Evolutionary conservation across 2,113 vertebrate species (phyloP), one percentile per base, ranked within the genome.

Genomic region (Grus americana): DNA sequence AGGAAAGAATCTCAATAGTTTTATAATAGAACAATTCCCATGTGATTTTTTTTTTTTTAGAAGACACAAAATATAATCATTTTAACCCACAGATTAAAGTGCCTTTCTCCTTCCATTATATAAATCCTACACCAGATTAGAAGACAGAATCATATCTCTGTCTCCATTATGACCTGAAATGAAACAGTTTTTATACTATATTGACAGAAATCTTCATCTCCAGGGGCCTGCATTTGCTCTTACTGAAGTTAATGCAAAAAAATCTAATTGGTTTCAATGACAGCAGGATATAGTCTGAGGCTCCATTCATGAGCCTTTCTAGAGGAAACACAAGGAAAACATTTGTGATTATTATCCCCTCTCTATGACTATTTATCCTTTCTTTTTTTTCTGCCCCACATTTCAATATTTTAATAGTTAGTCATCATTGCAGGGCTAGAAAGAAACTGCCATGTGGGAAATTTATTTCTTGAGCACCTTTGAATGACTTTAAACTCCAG

Each of bases 181-280:
- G 49, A 95, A 95, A 94, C 81, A 79, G 74, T 26, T 94, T 96
- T 92, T 92, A 74, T 83, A 59, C 92, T 67, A 76, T 90, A 95
- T 91, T 96, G 97, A 95, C 96, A 97, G 93, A 95, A 94, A 86
- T 92, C 87, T 94, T 92, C 61, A 89, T 96, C 83, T 94, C 86
- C 49, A 87, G 76, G 19, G 92, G 80, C 46, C 97, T 97, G 93
- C 86, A 87, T 84, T 93, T 94, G 91, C 94, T 97, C 83, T 94
- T 92, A 75, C 52, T 91, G 88, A 97, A 94, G 80, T 85, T 95
- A 96, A 94, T 89, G 93, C 40, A 94, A 95, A 96, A 96, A 94
- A 91, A 92, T 92, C 76, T 91, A 94, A 97, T 93, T 93, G 96
- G 79, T 71, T 94, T 93, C 88, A 89, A 30, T 76, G 91, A 72